phyloP scores from a whole-genome alignment of 2,888 invertebrate species.

The Hypselothyrea guttata region DNA sequence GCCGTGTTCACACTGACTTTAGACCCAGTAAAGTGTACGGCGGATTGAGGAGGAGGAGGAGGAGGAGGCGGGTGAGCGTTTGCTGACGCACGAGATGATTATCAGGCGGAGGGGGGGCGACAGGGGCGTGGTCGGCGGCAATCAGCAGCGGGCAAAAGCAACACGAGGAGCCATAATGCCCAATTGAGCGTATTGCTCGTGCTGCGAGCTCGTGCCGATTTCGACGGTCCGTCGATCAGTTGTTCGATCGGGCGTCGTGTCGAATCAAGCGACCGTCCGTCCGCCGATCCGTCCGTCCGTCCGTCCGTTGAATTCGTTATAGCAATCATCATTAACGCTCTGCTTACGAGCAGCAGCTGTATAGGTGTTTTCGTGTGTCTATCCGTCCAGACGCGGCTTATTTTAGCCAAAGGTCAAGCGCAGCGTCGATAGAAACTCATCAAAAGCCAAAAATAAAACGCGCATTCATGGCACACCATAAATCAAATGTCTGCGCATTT shows the following conservation, averaged over 20 bases:
- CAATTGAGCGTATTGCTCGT: conserved; percentile 74
- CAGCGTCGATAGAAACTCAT: conserved; percentile 49
- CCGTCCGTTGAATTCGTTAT: conserved; percentile 57
- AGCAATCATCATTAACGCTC: conserved; percentile 69
- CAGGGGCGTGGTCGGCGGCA: conserved; percentile 26
- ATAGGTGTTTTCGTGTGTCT: conserved; percentile 1
- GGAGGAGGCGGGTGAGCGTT: conserved; percentile 27
- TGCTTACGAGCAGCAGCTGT: conserved; percentile 16
- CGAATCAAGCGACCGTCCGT: conserved; percentile 36
- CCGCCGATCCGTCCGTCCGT: conserved; percentile 27
- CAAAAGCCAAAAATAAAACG: conserved; percentile 51
- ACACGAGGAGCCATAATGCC: conserved; percentile 63
- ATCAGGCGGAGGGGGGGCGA: conserved; percentile 45
- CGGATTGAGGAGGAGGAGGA: conserved; percentile 55
- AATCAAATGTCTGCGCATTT: conserved; percentile 48
- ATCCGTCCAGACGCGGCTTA: conserved; percentile 56
- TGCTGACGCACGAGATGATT: conserved; percentile 78
- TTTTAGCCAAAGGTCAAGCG: conserved; percentile 69
- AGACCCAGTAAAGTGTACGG: neutral
- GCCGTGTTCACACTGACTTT: conserved; percentile 3
- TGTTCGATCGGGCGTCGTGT: conserved; percentile 21
- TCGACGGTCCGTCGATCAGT: conserved; percentile 32
- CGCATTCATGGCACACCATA: conserved; percentile 41
- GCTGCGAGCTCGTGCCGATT: conserved; percentile 70
- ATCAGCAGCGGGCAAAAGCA: conserved; percentile 45